Conservation (phyloP, 1,140 invertebrate species). For the Musca vetustissima region DNA sequence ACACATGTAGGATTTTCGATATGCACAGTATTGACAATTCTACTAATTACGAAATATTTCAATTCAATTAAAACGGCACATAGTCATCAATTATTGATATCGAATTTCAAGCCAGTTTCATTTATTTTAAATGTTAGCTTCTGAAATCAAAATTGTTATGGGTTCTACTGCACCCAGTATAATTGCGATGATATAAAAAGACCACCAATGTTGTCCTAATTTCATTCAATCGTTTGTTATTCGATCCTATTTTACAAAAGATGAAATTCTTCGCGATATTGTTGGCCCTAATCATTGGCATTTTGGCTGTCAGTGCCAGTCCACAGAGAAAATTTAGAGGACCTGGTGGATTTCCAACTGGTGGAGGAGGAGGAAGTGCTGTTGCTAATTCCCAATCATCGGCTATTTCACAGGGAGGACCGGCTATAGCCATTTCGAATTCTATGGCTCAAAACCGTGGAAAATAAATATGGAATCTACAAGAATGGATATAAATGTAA, state of each 20-base stretch:
- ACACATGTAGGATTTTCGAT: too few relatives aligned
- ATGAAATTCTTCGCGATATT: constrained; percentile 21
- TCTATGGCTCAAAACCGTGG: too few relatives aligned
- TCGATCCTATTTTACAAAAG: neutral
- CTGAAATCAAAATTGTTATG: too few relatives aligned
- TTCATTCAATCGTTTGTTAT: neutral
- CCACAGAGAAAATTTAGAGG: constrained; percentile 28
- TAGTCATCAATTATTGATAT: too few relatives aligned
- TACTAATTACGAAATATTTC: too few relatives aligned
- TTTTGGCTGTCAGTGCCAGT: neutral
- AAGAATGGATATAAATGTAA: too few relatives aligned
- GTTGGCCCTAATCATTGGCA: neutral
- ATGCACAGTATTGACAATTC: too few relatives aligned
- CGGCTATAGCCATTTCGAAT: too few relatives aligned
- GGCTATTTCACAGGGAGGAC: too few relatives aligned
- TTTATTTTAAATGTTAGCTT: neutral
- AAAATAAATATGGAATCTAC: too few relatives aligned
- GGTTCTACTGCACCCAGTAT: neutral
- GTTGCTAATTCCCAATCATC: neutral
- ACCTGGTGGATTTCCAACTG: constrained; percentile 29
- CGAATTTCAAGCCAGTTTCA: neutral
- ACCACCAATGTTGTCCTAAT: neutral
- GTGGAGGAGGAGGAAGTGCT: constrained; percentile 5
- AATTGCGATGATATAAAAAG: neutral
- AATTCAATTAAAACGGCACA: too few relatives aligned